A percentile compares a stretch with the other conserved stretches of the same genome.
Evolutionary conservation across 2,888 invertebrate species (phyloP).

Genomic region (Apodemia mormo): DNA sequence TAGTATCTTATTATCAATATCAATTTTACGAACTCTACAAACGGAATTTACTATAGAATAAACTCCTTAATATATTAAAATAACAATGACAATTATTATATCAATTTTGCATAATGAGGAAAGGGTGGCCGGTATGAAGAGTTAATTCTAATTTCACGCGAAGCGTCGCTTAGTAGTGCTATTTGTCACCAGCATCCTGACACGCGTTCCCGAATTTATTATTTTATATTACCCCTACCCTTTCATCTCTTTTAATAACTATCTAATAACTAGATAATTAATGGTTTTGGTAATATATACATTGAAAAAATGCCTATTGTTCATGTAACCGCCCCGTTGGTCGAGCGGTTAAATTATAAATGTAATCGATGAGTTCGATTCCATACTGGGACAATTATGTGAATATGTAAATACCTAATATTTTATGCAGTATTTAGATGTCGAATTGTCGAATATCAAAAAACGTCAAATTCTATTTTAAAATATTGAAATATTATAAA

Average conservation of each 20-base stretch:
- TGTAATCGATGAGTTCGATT: too few relatives aligned
- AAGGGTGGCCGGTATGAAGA: slow-evolving; percentile 64
- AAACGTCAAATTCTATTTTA: too few relatives aligned
- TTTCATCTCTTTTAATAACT: slow-evolving; percentile 59
- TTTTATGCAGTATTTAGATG: too few relatives aligned
- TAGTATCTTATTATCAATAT: too few relatives aligned
- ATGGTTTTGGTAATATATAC: background rate
- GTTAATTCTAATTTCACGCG: slow-evolving; percentile 79
- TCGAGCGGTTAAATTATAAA: background rate
- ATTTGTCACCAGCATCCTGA: slow-evolving; percentile 81
- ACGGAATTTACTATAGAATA: too few relatives aligned
- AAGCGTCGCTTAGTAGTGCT: slow-evolving; percentile 50
- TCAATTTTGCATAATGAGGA: slow-evolving; percentile 72
- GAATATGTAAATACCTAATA: too few relatives aligned
- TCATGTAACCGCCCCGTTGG: slow-evolving; percentile 1
- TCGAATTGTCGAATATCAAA: too few relatives aligned
- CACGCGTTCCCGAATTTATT: slow-evolving; percentile 76
- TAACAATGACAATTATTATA: slow-evolving; percentile 52
- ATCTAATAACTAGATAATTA: slow-evolving; percentile 53
- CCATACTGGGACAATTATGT: too few relatives aligned
- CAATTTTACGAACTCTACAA: too few relatives aligned
- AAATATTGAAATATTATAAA: too few relatives aligned
- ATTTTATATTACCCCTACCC: slow-evolving; percentile 69
- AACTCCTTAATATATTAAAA: background rate
- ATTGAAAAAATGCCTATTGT: background rate